phyloP scores from a whole-genome alignment of 1,140 invertebrate genomes.

The Protaetia brevitarsis region DNA sequence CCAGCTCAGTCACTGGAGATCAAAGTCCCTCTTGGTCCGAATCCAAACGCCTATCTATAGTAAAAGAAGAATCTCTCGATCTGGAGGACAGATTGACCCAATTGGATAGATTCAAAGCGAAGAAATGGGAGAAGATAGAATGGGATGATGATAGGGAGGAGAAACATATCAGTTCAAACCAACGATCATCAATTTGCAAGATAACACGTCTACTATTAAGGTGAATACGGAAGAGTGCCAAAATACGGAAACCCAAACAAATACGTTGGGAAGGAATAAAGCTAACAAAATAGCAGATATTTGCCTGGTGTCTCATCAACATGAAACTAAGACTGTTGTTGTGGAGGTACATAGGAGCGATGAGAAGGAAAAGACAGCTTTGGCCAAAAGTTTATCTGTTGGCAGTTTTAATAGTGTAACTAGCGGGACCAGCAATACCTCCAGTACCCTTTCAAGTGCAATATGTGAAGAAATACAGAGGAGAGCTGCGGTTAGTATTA shows the following conservation, averaged over 20 bases:
- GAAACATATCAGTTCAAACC: conserved; percentile 50
- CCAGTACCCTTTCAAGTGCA: conserved; percentile 53
- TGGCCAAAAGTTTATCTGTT: conserved; percentile 41
- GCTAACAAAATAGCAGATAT: conserved; percentile 38
- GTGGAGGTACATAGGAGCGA: conserved; percentile 59
- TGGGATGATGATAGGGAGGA: conserved; percentile 54
- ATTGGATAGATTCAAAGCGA: conserved; percentile 35
- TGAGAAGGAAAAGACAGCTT: conserved; percentile 34
- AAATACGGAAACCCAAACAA: conserved; percentile 21
- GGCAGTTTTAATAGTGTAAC: conserved; percentile 41
- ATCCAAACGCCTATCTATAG: conserved; percentile 63
- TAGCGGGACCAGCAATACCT: conserved; percentile 37
- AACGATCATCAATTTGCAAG: conserved; percentile 66
- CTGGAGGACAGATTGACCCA: conserved; percentile 51
- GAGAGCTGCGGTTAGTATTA: conserved; percentile 58
- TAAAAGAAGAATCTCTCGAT: conserved; percentile 60
- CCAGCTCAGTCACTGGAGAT: conserved; percentile 72
- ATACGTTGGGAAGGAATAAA: conserved; percentile 24
- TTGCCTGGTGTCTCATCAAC: conserved; percentile 40
- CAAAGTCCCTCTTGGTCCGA: conserved; percentile 62
- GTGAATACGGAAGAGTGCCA: conserved; percentile 50
- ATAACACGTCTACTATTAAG: conserved; percentile 64
- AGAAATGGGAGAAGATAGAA: conserved; percentile 48
- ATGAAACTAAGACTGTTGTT: conserved; percentile 58
- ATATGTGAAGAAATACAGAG: conserved; percentile 63